Base-by-base conservation (phyloP, 2,888 invertebrate species). In the Drosophila diplacantha region DNA sequence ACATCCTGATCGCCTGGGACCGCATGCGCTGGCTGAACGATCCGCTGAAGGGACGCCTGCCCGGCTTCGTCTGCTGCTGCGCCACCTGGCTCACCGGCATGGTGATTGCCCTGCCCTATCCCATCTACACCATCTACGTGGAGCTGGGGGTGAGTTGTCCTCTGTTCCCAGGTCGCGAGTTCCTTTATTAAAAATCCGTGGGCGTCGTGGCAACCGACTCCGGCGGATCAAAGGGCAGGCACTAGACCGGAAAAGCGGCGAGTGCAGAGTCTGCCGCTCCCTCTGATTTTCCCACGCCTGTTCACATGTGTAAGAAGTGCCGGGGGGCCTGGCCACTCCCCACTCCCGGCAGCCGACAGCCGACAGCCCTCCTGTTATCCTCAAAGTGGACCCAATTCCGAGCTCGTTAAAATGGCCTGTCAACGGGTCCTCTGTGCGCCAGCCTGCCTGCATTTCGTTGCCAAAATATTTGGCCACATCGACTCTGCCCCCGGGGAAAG, bases 81-180 rank as follows among this genome's bases (percentile, higher is more conserved):
- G 92, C 92, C 38, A 90, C 92, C n/a, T 94, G 93, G 93, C 90
- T 93, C 16, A 91, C 92, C 41, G 91, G 93, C 16, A 90, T 93
- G 75, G 92, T 93, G 82, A 91, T 93, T 57, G 93, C 93, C 2
- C 87, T 94, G 69, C 93, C 93, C 2, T 93, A 93, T 88, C 92
- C 93, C 41, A 92, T 93, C 70, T 94, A 93, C 86, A 93, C 92
- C 57, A 91, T 92, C 63, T 93, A 93, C 87, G 89, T 93, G 59
- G 93, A 93, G 85, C 88, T 93, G 53, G 92, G 90, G 90, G 92
- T 91, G 87, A 91, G 91, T 89, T 18, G 9, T 39, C 38, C 24
- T 39, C 14, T 24, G 6, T 29, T 24, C 4, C 24, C 12, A 14
- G 3, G 39, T 3, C 11, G n/a, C 24, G 32, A 6, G 31, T n/a